These are phyloP conservation scores for Thyatira batis DNA, from an alignment of 2,888 invertebrate species.

Conservation along the genomic window DNA sequence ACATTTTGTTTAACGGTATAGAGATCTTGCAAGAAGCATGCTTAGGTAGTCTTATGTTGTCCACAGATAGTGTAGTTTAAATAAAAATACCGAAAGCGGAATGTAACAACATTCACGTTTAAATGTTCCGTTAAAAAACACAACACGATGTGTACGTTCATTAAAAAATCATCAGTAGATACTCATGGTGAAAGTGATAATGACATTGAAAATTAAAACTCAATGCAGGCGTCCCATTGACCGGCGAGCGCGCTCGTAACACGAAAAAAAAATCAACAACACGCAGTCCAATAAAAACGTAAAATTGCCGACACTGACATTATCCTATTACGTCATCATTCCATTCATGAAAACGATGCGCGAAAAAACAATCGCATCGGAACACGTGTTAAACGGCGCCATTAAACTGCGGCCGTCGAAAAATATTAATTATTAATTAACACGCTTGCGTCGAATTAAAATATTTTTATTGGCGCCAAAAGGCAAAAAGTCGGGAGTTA, in stretches of 20 bases:
- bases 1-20: too few relatives aligned
- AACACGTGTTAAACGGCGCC: constrained; percentile 77
- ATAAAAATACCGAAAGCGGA: background rate
- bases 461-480: constrained; percentile 80
- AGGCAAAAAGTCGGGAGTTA: constrained; percentile 79
- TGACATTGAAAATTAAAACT: constrained; percentile 81
- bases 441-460: constrained; percentile 73
- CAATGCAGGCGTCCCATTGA: constrained; percentile 78
- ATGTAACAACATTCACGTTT: constrained; percentile 1
- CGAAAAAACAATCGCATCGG: constrained; percentile 76
- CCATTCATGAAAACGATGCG: constrained; percentile 78
- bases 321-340: constrained; percentile 82
- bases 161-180: constrained; percentile 32
- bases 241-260: constrained; percentile 62
- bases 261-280: constrained; percentile 71
- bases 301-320: constrained; percentile 78
- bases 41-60: too few relatives aligned
- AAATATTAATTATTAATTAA: constrained; percentile 82
- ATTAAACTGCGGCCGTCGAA: constrained; percentile 74
- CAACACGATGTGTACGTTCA: constrained; percentile 20
- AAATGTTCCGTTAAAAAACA: constrained; percentile 17
- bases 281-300: constrained; percentile 78
- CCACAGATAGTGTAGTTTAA: background rate
- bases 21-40: too few relatives aligned
- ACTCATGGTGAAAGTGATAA: constrained; percentile 80